These are phyloP conservation scores for Acropternis orthonyx DNA, from an alignment of 2,797 vertebrate genomes.

Conservation along the genomic window DNA sequence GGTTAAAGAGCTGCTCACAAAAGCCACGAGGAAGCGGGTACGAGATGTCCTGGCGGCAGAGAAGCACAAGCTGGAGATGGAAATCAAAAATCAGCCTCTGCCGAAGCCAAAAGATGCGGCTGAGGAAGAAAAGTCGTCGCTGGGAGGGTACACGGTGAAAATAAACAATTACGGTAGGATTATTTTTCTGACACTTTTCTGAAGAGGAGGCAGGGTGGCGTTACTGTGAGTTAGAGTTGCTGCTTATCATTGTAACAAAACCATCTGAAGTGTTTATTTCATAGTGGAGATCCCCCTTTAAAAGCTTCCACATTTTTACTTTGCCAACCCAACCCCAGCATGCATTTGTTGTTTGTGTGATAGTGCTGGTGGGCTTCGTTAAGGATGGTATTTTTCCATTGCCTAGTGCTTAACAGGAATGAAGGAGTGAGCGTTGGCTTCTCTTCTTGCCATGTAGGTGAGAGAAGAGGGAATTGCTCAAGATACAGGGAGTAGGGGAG, in stretches of 20 bases:
- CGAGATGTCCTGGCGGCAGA: conserved; percentile 84
- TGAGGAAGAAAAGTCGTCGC: conserved; percentile 70
- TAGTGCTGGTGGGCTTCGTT: background rate
- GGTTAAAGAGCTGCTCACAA: conserved; percentile 81
- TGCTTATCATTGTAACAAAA: background rate
- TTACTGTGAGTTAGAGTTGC: background rate
- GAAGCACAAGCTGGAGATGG: conserved; percentile 87
- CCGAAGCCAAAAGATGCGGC: conserved; percentile 78
- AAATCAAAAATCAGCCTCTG: conserved; percentile 82
- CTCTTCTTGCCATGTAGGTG: background rate
- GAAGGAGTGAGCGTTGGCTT: background rate
- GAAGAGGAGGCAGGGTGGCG: background rate
- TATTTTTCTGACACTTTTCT: background rate
- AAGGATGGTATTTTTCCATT: background rate
- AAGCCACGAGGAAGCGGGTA: conserved; percentile 83
- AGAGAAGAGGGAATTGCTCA: conserved; percentile 37
- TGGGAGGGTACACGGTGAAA: conserved; percentile 88
- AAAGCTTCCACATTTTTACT: accelerated
- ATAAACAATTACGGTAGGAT: conserved; percentile 92
- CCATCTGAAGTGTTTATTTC: background rate
- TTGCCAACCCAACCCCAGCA: accelerated
- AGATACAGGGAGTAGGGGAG: background rate
- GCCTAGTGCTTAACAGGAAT: background rate
- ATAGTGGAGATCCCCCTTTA: background rate
- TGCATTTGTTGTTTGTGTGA: background rate